These are phyloP conservation scores for Drosophila rhopaloa DNA, from an alignment of 1,140 invertebrate species.

Conservation along the genomic window DNA sequence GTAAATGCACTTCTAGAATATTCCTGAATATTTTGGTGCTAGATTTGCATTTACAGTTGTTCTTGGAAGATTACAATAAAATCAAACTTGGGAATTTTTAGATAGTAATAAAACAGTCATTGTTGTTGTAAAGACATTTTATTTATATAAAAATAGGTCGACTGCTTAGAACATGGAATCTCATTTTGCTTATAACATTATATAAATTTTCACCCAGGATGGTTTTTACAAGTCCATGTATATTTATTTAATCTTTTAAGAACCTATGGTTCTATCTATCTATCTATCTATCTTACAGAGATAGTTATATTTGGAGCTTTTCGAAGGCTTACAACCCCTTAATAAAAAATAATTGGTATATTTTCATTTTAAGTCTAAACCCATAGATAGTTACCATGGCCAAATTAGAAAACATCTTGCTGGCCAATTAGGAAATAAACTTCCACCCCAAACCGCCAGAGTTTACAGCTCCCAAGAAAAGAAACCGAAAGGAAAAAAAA, in stretches of 20 bases:
- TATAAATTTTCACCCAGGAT: too few relatives aligned
- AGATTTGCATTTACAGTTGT: neutral
- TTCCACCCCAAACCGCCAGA: conserved; percentile 9
- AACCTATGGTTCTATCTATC: too few relatives aligned
- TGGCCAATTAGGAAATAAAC: conserved; percentile 39
- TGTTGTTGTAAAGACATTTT: too few relatives aligned
- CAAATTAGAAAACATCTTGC: conserved; percentile 12
- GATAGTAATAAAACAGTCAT: too few relatives aligned
- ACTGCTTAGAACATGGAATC: too few relatives aligned
- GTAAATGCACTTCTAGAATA: neutral
- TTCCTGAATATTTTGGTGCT: neutral
- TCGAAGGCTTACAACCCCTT: neutral
- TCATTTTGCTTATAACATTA: too few relatives aligned
- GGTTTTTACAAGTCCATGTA: too few relatives aligned
- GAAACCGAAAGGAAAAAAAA: neutral
- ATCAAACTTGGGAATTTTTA: too few relatives aligned
- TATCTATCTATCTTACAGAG: neutral
- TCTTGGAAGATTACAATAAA: neutral
- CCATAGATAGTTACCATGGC: conserved; percentile 5
- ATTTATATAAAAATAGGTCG: too few relatives aligned
- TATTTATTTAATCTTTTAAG: neutral
- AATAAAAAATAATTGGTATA: conserved; percentile 5
- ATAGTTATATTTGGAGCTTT: neutral
- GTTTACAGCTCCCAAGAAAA: conserved; percentile 6
- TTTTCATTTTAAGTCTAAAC: neutral